Base-by-base conservation (phyloP, 2,888 invertebrate species). In the Netelia virgata region DNA sequence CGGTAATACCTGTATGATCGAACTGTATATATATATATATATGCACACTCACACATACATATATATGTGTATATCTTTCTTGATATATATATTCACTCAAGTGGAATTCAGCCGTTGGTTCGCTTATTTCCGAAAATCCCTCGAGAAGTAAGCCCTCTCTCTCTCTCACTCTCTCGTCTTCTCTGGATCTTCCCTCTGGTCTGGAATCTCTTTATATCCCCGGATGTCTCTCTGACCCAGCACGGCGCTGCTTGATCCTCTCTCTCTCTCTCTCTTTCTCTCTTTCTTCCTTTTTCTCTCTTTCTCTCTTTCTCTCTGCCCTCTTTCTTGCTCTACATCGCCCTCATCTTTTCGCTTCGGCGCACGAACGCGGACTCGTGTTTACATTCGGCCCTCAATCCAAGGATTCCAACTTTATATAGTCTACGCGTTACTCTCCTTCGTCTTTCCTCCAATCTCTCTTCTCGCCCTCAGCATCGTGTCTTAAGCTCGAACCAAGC, bases 321-420 rank as follows among this genome's bases (percentile, higher is more conserved):
- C 10, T 23, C 68, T 20, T 63, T 28, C 47, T 11, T 74, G 77
- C 70, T 74, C 80, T 80, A 79, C 83, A 75, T 85, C 74, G 18
- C 81, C 81, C 78, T 78, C 83, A 76, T 77, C 86, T 86, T 86
- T 86, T 86, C 86, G 72, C 57, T 79, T 72, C 57, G 72, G 61
- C 82, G 78, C 87, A 86, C 89, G 88, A 90, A 90, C 90, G 90
- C 89, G 88, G 87, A 89, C 85, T 88, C 91, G 87, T 90, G 90
- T 90, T 90, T 90, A 90, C 90, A 90, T 86, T 88, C 86, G 78
- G 74, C 81, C 79, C 83, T 82, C 81, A 81, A 87, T 79, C 68
- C 59, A 20, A 28, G 72, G 61, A 77, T 85, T 57, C 50, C 53
- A 74, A 50, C 77, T 78, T 78, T 74, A 61, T 74, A 80, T 80